Conservation (phyloP, 2,113 vertebrate species). For the Silurus asotus region DNA sequence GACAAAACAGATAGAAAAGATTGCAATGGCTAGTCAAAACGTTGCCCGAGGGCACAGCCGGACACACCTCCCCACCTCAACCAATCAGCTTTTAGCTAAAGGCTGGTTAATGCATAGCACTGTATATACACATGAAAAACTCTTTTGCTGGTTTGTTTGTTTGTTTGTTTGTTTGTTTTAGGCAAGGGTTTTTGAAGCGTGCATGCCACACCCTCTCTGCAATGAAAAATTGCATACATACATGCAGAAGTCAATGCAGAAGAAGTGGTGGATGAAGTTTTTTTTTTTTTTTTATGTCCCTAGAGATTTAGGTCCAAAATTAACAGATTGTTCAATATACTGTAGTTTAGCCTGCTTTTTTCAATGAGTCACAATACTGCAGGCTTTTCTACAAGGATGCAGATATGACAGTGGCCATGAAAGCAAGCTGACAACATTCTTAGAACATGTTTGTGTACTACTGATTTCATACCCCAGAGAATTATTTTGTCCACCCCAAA, state of each 20-base stretch:
- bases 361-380: background rate
- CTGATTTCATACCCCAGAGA: background rate
- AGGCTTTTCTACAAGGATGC: background rate
- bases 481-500: background rate
- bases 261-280: background rate
- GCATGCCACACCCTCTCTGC: background rate
- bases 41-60: background rate
- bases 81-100: background rate
- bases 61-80: background rate
- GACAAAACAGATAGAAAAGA: background rate
- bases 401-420: background rate
- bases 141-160: too few relatives aligned
- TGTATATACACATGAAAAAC: background rate
- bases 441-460: background rate
- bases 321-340: slow-evolving; percentile 12
- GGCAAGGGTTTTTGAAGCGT: background rate
- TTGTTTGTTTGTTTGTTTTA: too few relatives aligned
- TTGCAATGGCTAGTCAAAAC: background rate
- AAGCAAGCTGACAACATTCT: background rate
- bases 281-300: background rate
- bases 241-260: background rate
- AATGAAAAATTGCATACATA: background rate
- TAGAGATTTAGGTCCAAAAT: slow-evolving; percentile 15
- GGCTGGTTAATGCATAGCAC: background rate
- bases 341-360: background rate